Conservation (phyloP, 2,888 invertebrate species). For the Anthophora plumipes region DNA sequence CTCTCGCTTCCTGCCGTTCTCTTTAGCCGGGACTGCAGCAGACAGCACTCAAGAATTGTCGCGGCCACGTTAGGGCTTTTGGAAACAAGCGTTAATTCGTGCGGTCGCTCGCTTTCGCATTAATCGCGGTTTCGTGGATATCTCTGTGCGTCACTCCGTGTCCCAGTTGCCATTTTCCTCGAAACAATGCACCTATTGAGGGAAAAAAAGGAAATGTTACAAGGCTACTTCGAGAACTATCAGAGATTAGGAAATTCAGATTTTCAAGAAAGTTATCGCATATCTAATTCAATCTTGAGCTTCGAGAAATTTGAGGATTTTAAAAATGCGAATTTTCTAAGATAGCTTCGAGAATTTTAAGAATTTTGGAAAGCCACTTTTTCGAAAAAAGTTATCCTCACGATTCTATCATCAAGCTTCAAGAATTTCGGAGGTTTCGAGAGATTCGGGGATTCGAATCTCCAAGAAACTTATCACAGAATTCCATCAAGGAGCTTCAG, state of each 20-base stretch:
- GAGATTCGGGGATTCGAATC: not conserved
- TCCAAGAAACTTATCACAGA: not conserved
- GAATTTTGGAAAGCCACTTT: too few relatives aligned
- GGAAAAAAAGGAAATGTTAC: not conserved
- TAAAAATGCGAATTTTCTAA: too few relatives aligned
- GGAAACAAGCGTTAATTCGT: conserved; percentile 83
- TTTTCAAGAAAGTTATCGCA: too few relatives aligned
- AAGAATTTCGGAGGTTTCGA: too few relatives aligned
- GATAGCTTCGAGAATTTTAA: too few relatives aligned
- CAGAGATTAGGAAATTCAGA: not conserved
- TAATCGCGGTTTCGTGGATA: conserved; percentile 65
- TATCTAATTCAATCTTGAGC: too few relatives aligned
- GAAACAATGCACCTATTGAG: conserved; percentile 17
- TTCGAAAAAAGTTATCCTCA: too few relatives aligned
- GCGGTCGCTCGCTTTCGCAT: conserved; percentile 77
- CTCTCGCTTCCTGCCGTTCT: conserved; percentile 37
- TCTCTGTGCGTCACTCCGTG: conserved; percentile 38
- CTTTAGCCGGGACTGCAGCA: conserved; percentile 78
- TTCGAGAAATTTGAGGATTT: too few relatives aligned
- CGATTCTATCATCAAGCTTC: too few relatives aligned
- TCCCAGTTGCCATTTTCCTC: conserved; percentile 24
- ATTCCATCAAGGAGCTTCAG: conserved; percentile 15
- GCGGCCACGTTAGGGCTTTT: conserved; percentile 84
- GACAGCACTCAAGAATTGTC: conserved; percentile 85
- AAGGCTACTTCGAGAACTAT: too few relatives aligned